Conservation (phyloP, 2,113 vertebrate species). For the Globicephala melas region DNA sequence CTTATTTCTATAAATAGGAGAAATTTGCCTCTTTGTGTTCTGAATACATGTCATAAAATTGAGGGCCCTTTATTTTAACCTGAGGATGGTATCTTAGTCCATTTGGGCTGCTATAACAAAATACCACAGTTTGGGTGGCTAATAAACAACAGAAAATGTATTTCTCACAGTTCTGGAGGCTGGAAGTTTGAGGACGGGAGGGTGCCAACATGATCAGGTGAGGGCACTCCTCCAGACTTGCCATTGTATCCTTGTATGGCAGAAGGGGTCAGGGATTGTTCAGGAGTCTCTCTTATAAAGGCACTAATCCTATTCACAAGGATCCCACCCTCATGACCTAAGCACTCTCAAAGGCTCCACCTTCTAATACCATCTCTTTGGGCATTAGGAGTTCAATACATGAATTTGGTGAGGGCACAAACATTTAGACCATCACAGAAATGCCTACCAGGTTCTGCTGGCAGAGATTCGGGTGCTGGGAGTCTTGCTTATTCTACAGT, state of each 20-base stretch:
- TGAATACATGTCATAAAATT: not conserved
- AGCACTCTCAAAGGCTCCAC: not conserved
- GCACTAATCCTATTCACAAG: not conserved
- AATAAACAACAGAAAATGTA: not conserved
- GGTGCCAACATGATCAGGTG: not conserved
- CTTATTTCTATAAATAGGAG: not conserved
- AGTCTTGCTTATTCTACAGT: not conserved
- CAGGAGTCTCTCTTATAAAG: not conserved
- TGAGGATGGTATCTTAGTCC: not conserved
- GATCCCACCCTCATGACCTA: not conserved
- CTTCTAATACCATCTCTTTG: not conserved
- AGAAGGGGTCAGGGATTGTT: not conserved
- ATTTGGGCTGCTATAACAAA: not conserved
- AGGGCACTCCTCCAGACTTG: not conserved
- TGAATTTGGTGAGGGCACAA: not conserved
- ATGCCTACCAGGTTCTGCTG: not conserved
- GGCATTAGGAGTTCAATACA: not conserved
- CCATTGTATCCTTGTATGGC: not conserved
- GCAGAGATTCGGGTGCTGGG: not conserved
- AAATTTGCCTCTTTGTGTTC: not conserved
- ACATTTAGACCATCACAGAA: not conserved
- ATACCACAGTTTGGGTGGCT: not conserved
- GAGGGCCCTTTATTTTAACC: not conserved
- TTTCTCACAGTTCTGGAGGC: not conserved
- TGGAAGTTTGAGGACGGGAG: not conserved